phyloP scores from a whole-genome alignment of 2,797 vertebrate genomes.

The Microctenopoma lineatum region DNA sequence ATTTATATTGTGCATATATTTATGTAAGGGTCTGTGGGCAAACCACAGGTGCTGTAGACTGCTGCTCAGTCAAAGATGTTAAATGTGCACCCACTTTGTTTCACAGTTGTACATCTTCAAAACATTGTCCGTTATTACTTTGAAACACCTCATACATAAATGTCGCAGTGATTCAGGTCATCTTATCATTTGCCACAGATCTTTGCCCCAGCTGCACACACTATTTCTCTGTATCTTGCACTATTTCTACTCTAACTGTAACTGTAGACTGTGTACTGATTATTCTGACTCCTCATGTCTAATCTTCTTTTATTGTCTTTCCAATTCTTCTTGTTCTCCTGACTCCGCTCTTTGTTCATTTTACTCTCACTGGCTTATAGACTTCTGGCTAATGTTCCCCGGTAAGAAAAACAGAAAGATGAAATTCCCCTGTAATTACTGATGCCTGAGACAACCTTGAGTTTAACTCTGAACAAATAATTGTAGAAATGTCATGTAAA shows the following conservation, averaged over 20 bases:
- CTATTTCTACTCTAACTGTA: slow-evolving; percentile 10
- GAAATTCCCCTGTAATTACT: slow-evolving; percentile 32
- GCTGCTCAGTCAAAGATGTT: background rate
- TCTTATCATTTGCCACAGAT: slow-evolving; percentile 4
- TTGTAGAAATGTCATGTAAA: slow-evolving; percentile 25
- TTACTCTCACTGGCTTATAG: slow-evolving; percentile 13
- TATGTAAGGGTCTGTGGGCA: background rate
- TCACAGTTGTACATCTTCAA: background rate
- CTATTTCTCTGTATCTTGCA: slow-evolving; percentile 20
- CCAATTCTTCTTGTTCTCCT: slow-evolving; percentile 30
- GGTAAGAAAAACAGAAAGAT: slow-evolving; percentile 31
- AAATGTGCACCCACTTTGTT: background rate
- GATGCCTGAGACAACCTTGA: slow-evolving; percentile 12
- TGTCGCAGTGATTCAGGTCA: background rate
- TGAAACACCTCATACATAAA: background rate
- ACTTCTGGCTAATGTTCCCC: background rate
- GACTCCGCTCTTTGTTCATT: slow-evolving; percentile 26
- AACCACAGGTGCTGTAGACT: background rate
- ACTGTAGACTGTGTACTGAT: slow-evolving; percentile 35
- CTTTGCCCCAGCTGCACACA: slow-evolving; percentile 12
- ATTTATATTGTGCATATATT: background rate
- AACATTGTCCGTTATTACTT: background rate
- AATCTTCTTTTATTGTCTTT: slow-evolving; percentile 50
- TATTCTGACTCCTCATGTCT: slow-evolving; percentile 41
- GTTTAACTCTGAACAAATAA: slow-evolving; percentile 36